phyloP scores from a whole-genome alignment of 1,140 invertebrate species.

The Delia radicum region DNA sequence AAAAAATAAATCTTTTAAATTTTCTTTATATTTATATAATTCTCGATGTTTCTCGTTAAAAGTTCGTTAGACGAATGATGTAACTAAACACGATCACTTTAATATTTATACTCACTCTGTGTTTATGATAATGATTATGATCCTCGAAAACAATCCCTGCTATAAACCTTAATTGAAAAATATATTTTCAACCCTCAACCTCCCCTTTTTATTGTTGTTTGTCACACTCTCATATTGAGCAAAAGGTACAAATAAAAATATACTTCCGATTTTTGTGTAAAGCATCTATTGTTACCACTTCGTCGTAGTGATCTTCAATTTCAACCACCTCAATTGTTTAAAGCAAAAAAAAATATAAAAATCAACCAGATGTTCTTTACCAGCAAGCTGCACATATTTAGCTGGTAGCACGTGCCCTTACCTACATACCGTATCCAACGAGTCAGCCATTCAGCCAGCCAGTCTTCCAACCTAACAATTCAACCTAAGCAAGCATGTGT shows the following conservation, averaged over 20 bases:
- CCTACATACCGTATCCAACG: background rate
- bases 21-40: background rate
- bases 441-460: background rate
- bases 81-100: conserved; percentile 45
- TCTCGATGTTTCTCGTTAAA: conserved; percentile 39
- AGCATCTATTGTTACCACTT: background rate
- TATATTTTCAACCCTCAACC: conserved; percentile 17
- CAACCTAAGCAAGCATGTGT: conserved; percentile 10
- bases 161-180: no score
- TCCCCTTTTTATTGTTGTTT: conserved; percentile 8
- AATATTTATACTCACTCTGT: conserved; percentile 41
- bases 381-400: conserved; percentile 1
- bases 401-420: conserved; percentile 17
- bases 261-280: conserved; percentile 15
- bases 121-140: background rate
- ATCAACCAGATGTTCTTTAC: conserved; percentile 11
- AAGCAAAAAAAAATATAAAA: background rate
- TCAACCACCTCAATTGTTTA: conserved; percentile 19
- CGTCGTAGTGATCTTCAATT: conserved; percentile 6
- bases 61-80: conserved; percentile 50
- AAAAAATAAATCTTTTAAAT: background rate
- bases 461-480: no score
- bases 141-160: conserved; percentile 21
- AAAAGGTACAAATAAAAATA: background rate
- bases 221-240: background rate